Evolutionary conservation across 2,797 vertebrate genomes (phyloP).

Genomic region (Spondyliosoma cantharus): DNA sequence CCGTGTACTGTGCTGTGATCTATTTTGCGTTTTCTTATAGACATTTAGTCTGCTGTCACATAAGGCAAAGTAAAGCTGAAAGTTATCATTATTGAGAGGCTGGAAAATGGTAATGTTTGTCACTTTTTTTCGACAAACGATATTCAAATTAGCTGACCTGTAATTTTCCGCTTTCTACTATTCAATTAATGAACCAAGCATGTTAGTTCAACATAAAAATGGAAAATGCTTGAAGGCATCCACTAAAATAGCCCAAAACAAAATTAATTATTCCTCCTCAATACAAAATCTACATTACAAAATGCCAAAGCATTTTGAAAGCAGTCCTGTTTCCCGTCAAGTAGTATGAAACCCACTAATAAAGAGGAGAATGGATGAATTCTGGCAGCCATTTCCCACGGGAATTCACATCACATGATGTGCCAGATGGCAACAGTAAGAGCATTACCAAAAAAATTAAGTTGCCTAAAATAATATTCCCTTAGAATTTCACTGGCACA

Average conservation of each 20-base stretch:
- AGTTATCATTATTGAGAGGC: background rate
- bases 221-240: background rate
- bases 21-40: too few species aligned
- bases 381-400: constrained; percentile 30
- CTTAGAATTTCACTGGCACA: constrained; percentile 38
- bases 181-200: background rate
- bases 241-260: background rate
- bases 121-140: background rate
- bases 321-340: background rate
- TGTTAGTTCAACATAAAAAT: background rate
- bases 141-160: background rate
- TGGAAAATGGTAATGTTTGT: background rate
- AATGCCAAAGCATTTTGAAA: constrained; percentile 8
- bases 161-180: background rate
- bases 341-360: background rate
- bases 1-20: too few species aligned
- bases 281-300: background rate
- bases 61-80: background rate
- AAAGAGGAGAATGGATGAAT: constrained; percentile 29
- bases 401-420: constrained; percentile 30
- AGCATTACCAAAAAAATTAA: constrained; percentile 19
- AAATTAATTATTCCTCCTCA: background rate
- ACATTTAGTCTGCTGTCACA: background rate
- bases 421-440: constrained; percentile 39
- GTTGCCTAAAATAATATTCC: constrained; percentile 15